Percentiles rank a stretch among this genome's conserved stretches.
Evolutionary conservation across 2,888 invertebrate species (phyloP).

Genomic region (Rhimphoctona megacephalus): DNA sequence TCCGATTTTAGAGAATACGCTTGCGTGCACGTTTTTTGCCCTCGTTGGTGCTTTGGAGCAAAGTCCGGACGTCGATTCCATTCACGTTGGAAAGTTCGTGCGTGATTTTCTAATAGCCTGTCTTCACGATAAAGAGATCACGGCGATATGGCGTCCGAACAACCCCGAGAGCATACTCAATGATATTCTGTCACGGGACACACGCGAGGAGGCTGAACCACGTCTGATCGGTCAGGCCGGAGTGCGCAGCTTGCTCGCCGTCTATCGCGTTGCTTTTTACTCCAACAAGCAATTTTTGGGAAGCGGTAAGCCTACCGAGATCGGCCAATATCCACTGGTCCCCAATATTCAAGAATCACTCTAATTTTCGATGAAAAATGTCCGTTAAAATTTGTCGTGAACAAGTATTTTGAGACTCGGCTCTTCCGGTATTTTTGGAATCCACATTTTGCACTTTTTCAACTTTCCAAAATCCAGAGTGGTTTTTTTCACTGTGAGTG

Average conservation of each 20-base stretch:
- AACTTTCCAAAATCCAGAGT: no score
- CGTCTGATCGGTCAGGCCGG: slow-evolving; percentile 93
- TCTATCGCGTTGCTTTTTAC: slow-evolving; percentile 96
- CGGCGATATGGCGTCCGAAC: slow-evolving; percentile 93
- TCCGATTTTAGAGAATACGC: slow-evolving; percentile 88
- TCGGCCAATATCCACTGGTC: not conserved
- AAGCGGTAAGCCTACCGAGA: slow-evolving; percentile 87
- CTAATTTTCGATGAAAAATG: no score
- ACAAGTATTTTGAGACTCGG: no score
- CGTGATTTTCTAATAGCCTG: slow-evolving; percentile 95
- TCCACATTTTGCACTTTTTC: no score
- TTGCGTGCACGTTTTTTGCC: slow-evolving; percentile 92
- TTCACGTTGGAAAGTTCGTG: slow-evolving; percentile 91
- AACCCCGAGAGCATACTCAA: slow-evolving; percentile 91
- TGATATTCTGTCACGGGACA: slow-evolving; percentile 87
- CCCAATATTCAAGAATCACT: not conserved
- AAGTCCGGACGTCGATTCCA: slow-evolving; percentile 87
- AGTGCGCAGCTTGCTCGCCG: slow-evolving; percentile 92
- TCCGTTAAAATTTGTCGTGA: not conserved
- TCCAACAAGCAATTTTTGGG: slow-evolving; percentile 92
- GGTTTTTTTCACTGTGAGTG: no score
- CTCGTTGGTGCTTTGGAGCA: slow-evolving; percentile 91
- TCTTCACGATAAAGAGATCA: slow-evolving; percentile 93
- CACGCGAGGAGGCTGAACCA: slow-evolving; percentile 89
- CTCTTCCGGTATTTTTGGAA: no score